Evolutionary conservation across 2,113 vertebrate species (phyloP), one percentile per base, ranked within the genome.

Genomic region (Chionis minor): DNA sequence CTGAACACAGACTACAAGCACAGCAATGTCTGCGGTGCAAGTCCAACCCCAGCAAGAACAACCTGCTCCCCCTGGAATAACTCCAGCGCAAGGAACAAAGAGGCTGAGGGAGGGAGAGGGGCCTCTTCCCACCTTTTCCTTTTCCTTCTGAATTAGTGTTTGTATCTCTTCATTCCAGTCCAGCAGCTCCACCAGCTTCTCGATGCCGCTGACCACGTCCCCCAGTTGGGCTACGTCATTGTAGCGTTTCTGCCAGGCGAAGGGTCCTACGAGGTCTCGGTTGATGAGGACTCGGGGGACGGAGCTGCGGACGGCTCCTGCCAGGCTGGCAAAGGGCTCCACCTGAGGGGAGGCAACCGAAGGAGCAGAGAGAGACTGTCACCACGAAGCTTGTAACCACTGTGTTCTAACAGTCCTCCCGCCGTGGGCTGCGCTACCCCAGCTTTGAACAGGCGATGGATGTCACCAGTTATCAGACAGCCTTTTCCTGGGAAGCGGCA

Each of bases 261-360:
- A 99, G 24, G 99, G 98, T 6, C 99, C 99, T 47, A 99, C 99
- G 12, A 97, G 78, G 44, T 99, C 99, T 22, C 98, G 97, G 95
- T 99, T 99, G 98, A 99, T 98, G 84, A 99, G 98, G 19, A 99
- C 95, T 2, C 99, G 98, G 10, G 99, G 98, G 8, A 99, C 98
- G 0, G 99, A 99, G 70, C 96, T 45, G 38, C 97, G 92, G 15
- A 99, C 98, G 0, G 98, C 98, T 52, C 98, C 98, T 0, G 98
- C 98, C 95, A 99, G 97, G 87, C 99, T 99, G 95, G 99, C 99
- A 30, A 99, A 99, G 35, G 99, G 99, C 91, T 99, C 99, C 97
- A 99, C 99, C 99, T 99, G 88, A 27, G 92, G 83, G 63, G 79
- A 6, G 52, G 51, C 1, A 44, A 45, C 47, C 4, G 0, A 10